Evolutionary conservation across 2,888 invertebrate species (phyloP), one percentile per base, ranked within the genome.

Genomic region (Tinea trinotella): DNA sequence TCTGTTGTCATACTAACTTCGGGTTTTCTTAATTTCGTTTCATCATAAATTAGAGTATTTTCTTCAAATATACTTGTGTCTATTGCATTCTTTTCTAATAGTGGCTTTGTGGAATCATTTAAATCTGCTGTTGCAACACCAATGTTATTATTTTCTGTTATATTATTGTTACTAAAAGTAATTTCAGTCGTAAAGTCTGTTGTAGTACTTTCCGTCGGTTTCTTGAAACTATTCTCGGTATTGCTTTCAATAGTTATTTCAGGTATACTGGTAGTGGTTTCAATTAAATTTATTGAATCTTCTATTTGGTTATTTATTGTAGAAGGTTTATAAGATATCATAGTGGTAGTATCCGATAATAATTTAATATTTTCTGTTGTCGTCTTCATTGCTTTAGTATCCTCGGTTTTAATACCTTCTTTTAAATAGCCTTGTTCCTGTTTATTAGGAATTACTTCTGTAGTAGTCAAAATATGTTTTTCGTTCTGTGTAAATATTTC

Each of bases 251-350:
- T 4, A 18, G 48, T 10, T 3, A 17, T 18, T 17, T 48, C 48
- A 40, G 40, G 13, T 40, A 6, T 2, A 13, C 15, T 40, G 2
- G 40, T 40, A 13, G 40, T 12, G n/a, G 13, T 4, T 12, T 40
- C 40, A 40, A 40, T n/a, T 2, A n/a, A 13, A 40, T 40, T 15
- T 15, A 40, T 13, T 13, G 40, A 40, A 40, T 40, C 6, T 13
- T 40, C 40, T 15, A 40, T 40, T 40, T 40, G 40, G 13, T 40
- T 40, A 12, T 40, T n/a, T 40, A n/a, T 40, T 15, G 40, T 6
- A 12, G 13, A 15, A 7, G n/a, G 13, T 40, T 40, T 13, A 13
- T 2, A n/a, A 13, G n/a, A 13, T 7, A 40, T 13, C 13, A 12
- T 15, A 4, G 40, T 40, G 13, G 40, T 40, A 2, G 40, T 40